These are phyloP conservation scores for Rhinichthys osculus DNA, from an alignment of 2,797 vertebrate species.

Conservation along the genomic window DNA sequence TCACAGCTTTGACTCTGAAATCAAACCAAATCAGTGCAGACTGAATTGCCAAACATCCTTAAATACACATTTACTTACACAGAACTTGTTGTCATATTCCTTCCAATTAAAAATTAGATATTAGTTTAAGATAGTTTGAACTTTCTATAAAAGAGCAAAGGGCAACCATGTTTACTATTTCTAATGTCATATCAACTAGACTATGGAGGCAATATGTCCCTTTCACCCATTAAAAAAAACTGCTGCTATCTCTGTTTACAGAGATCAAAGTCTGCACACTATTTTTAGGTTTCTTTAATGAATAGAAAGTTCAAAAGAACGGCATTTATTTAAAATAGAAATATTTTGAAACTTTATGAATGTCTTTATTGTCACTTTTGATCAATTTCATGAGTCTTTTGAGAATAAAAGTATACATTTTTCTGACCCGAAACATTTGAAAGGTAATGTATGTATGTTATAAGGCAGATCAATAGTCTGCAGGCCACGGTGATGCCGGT, in stretches of 20 bases:
- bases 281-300: neutral
- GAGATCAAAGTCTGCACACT: neutral
- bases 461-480: conserved; percentile 2
- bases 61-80: neutral
- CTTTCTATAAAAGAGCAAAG: conserved; percentile 4
- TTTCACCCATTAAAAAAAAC: neutral
- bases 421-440: neutral
- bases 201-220: neutral
- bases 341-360: neutral
- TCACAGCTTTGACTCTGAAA: neutral
- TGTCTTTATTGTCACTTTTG: neutral
- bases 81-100: neutral
- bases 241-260: conserved; percentile 26
- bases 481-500: neutral
- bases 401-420: neutral
- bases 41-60: neutral
- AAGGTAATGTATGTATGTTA: neutral
- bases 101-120: neutral
- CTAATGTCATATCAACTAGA: conserved; percentile 1
- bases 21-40: neutral
- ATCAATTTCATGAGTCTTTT: neutral
- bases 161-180: neutral
- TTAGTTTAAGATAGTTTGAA: neutral
- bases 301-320: neutral
- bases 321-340: neutral